phyloP scores from a whole-genome alignment of 2,888 invertebrate species.

The Caenorhabditis sp. region DNA sequence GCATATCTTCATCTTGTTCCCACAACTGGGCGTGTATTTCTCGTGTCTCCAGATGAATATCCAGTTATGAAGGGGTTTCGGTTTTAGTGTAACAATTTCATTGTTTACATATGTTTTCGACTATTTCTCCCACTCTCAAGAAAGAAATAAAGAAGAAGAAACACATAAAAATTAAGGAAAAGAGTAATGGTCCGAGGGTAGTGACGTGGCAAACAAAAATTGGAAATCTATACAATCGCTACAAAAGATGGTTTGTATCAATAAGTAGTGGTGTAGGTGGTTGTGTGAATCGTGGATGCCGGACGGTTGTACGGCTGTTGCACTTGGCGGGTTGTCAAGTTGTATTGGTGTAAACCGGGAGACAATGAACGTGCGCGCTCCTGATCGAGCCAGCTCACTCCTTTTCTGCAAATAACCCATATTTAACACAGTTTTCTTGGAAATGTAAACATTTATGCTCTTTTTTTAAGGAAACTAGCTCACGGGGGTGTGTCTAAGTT shows the following conservation, averaged over 20 bases:
- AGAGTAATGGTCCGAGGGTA: neutral
- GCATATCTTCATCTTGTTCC: neutral
- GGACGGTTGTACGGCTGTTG: slow-evolving; percentile 50
- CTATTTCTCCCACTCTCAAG: slow-evolving; percentile 28
- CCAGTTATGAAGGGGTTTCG: slow-evolving; percentile 49
- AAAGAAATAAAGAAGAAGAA: slow-evolving; percentile 46
- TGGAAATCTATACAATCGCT: slow-evolving; percentile 4
- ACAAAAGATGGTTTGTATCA: slow-evolving; percentile 29
- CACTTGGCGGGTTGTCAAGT: slow-evolving; percentile 22
- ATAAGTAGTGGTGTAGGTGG: slow-evolving; percentile 52
- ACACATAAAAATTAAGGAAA: slow-evolving; percentile 33
- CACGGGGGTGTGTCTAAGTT: too few relatives aligned
- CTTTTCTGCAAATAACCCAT: slow-evolving; percentile 64
- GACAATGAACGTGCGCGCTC: slow-evolving; percentile 67
- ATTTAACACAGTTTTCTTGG: neutral
- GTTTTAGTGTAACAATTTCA: slow-evolving; percentile 43
- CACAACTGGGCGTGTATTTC: slow-evolving; percentile 34
- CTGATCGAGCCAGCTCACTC: slow-evolving; percentile 72
- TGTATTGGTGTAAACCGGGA: slow-evolving; percentile 55
- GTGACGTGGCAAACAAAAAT: neutral
- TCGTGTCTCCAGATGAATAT: slow-evolving; percentile 44
- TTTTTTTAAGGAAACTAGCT: too few relatives aligned
- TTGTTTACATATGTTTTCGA: slow-evolving; percentile 50
- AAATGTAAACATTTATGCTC: neutral
- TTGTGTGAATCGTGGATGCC: slow-evolving; percentile 57